Percentiles rank a stretch among this genome's conserved stretches.
Conservation (phyloP, 1,140 invertebrate species). For the Pseudomyrmex pallidus region DNA sequence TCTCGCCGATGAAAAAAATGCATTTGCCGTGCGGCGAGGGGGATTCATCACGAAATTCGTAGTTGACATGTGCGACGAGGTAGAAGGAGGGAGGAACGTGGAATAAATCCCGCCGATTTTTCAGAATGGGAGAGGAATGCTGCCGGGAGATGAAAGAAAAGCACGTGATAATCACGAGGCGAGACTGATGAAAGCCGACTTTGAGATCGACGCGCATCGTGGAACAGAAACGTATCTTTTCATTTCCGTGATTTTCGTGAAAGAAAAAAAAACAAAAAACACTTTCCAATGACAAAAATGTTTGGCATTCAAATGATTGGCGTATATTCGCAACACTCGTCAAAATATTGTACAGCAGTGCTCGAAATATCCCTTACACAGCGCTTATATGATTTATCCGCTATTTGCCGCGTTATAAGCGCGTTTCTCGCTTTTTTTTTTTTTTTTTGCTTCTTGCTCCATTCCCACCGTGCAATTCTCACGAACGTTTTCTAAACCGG, state of each 20-base stretch:
- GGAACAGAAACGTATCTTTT: no score
- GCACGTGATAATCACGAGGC: no score
- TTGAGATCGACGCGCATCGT: no score
- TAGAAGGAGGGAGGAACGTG: no score
- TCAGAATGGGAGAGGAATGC: constrained; percentile 10
- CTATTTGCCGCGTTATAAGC: not conserved
- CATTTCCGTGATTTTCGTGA: no score
- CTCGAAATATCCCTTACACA: not conserved
- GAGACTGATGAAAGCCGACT: no score
- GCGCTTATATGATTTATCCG: not conserved
- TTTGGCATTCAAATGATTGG: no score
- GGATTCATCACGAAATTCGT: constrained; percentile 10
- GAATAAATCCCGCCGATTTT: constrained; percentile 44
- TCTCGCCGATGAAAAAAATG: constrained; percentile 57
- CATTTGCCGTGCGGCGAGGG: constrained; percentile 22
- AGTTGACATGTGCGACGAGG: not conserved
- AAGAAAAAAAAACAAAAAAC: no score
- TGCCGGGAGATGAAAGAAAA: no score
- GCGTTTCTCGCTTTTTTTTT: not conserved
- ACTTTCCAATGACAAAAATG: no score
- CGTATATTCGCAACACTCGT: no score
- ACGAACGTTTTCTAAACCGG: constrained; percentile 17
- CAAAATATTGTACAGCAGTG: no score
- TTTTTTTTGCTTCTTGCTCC: not conserved
- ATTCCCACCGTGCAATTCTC: not conserved